Evolutionary conservation across 35 echinoderm and acorn worm genomes (phyloP).

Genomic region (Lytechinus pictus): DNA sequence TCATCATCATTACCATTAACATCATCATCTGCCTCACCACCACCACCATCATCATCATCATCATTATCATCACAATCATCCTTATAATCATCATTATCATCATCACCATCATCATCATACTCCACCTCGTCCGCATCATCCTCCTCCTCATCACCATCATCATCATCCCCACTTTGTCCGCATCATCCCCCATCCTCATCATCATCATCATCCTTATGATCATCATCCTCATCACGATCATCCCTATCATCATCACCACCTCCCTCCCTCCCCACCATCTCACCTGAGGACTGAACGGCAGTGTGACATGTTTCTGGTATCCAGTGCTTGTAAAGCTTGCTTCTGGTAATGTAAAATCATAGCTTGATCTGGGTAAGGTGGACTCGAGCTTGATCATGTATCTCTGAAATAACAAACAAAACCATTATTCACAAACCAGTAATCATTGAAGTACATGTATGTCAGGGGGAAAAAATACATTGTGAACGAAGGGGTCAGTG

Average conservation of each 20-base stretch:
- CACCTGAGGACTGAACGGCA: conserved; percentile 87
- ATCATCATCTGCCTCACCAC: too few species aligned
- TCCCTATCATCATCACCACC: background rate
- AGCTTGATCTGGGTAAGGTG: conserved; percentile 74
- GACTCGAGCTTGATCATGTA: conserved; percentile 89
- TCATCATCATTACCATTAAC: too few species aligned
- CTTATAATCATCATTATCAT: too few species aligned
- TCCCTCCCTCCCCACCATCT: conserved; percentile 26
- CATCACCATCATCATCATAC: too few species aligned
- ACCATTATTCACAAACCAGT: background rate
- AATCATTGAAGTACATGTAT: too few species aligned
- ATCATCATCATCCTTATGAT: too few species aligned
- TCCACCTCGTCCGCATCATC: too few species aligned
- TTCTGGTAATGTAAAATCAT: conserved; percentile 79
- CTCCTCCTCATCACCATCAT: background rate
- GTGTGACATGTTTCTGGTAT: conserved; percentile 88
- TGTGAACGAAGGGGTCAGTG: too few species aligned
- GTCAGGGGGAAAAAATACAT: too few species aligned
- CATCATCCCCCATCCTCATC: background rate
- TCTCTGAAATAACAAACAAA: conserved; percentile 65
- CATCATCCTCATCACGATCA: background rate
- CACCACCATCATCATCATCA: too few species aligned
- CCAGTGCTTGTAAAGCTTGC: conserved; percentile 79
- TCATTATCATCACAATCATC: background rate
- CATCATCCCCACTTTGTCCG: too few species aligned